Evolutionary conservation across 2,797 vertebrate genomes (phyloP).

Genomic region (Columba guinea): DNA sequence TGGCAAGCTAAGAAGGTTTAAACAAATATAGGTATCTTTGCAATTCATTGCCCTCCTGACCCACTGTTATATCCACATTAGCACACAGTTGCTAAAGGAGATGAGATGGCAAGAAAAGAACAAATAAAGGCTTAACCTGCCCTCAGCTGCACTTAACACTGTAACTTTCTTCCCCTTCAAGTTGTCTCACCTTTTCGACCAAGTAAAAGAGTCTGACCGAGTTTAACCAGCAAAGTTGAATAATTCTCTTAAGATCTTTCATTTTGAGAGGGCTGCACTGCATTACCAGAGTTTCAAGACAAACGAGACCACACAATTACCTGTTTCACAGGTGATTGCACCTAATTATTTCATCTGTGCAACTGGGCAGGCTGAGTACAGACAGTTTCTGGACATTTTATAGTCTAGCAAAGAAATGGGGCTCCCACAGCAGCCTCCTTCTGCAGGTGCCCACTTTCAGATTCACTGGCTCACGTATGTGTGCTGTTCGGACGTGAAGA

Average conservation of each 20-base stretch:
- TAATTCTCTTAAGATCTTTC: neutral
- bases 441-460: neutral
- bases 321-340: neutral
- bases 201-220: neutral
- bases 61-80: neutral
- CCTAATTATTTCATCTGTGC: fast-evolving
- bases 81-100: neutral
- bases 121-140: neutral
- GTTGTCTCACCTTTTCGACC: neutral
- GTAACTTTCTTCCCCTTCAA: neutral
- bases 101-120: neutral
- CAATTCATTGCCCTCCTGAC: neutral
- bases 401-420: neutral
- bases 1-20: neutral
- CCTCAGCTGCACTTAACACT: neutral
- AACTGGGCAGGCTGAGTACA: neutral
- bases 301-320: neutral
- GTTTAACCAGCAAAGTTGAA: neutral
- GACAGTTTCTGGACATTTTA: neutral
- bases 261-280: neutral
- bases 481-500: neutral
- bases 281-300: neutral
- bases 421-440: neutral
- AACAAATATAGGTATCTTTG: neutral
- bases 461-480: fast-evolving